Conservation (phyloP, 2,797 vertebrate genomes). For the Hephaestus fuliginosus region DNA sequence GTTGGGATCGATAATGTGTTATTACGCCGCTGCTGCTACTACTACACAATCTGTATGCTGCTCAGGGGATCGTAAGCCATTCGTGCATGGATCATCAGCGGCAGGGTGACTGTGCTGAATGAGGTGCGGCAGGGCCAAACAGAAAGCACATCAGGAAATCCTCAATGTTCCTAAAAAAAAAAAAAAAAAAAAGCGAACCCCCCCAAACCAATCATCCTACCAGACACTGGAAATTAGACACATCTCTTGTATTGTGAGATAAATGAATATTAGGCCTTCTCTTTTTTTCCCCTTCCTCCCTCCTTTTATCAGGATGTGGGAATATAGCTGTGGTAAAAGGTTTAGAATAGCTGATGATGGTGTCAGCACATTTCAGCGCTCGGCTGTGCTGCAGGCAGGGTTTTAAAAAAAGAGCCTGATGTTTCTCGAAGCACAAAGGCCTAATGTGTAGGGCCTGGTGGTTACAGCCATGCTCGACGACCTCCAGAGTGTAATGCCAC, state of each 20-base stretch:
- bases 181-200: no score
- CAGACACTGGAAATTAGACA: slow-evolving; percentile 15
- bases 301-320: slow-evolving; percentile 49
- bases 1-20: slow-evolving; percentile 73
- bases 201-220: background rate
- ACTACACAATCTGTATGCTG: slow-evolving; percentile 69
- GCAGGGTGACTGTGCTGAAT: slow-evolving; percentile 43
- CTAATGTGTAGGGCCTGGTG: slow-evolving; percentile 75
- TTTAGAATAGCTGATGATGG: slow-evolving; percentile 78
- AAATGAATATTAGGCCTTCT: slow-evolving; percentile 38
- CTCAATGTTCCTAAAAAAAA: slow-evolving; percentile 5
- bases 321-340: slow-evolving; percentile 69
- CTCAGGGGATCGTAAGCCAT: slow-evolving; percentile 57
- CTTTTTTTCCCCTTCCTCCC: background rate
- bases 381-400: slow-evolving; percentile 77
- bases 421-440: slow-evolving; percentile 81
- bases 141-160: slow-evolving; percentile 19
- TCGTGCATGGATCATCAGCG: slow-evolving; percentile 61
- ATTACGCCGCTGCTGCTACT: slow-evolving; percentile 65
- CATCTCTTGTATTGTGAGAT: slow-evolving; percentile 33
- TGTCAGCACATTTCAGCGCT: slow-evolving; percentile 83
- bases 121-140: slow-evolving; percentile 22
- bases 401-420: slow-evolving; percentile 73
- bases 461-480: slow-evolving; percentile 61
- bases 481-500: slow-evolving; percentile 54